Percentiles rank a stretch among this genome's conserved stretches.
Conservation (phyloP, 2,797 vertebrate species). For the Crenuchus spilurus region DNA sequence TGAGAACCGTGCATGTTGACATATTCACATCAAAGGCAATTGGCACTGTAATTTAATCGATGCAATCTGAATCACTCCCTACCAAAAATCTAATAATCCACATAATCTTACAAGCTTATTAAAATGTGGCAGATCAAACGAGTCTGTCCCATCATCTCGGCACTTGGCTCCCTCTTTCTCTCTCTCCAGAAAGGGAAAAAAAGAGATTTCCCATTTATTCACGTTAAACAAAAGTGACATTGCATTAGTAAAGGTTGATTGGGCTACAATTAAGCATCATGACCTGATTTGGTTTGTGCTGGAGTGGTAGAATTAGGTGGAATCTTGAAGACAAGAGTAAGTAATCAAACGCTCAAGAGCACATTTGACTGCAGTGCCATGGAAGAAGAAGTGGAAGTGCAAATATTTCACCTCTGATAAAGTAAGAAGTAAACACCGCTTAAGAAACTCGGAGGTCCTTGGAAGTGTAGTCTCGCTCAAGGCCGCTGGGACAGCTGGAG, state of each 20-base stretch:
- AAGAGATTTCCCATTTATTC: slow-evolving; percentile 79
- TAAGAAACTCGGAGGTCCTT: not conserved
- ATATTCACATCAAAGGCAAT: slow-evolving; percentile 75
- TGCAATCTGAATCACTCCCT: slow-evolving; percentile 80
- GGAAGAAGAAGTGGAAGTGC: slow-evolving; percentile 1
- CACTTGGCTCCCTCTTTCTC: slow-evolving; percentile 59
- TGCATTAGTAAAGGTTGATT: slow-evolving; percentile 83
- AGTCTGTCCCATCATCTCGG: slow-evolving; percentile 76
- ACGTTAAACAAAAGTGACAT: slow-evolving; percentile 82
- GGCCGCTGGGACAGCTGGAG: slow-evolving; percentile 2
- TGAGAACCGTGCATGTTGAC: slow-evolving; percentile 65
- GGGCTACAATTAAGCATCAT: slow-evolving; percentile 82
- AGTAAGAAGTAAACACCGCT: not conserved
- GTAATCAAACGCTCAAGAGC: slow-evolving; percentile 64
- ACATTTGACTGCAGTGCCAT: slow-evolving; percentile 1
- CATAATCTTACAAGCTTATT: slow-evolving; percentile 81
- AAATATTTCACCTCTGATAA: slow-evolving; percentile 16
- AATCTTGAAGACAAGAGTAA: slow-evolving; percentile 56
- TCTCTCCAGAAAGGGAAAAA: slow-evolving; percentile 72
- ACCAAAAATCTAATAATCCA: slow-evolving; percentile 80
- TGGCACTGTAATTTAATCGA: slow-evolving; percentile 79
- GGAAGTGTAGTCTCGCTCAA: slow-evolving; percentile 9
- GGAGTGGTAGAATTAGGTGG: slow-evolving; percentile 53
- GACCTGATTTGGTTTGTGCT: slow-evolving; percentile 78
- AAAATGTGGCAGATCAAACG: slow-evolving; percentile 84